Conservation (phyloP, 2,888 invertebrate genomes). For the Synanthedon tipuliformis region DNA sequence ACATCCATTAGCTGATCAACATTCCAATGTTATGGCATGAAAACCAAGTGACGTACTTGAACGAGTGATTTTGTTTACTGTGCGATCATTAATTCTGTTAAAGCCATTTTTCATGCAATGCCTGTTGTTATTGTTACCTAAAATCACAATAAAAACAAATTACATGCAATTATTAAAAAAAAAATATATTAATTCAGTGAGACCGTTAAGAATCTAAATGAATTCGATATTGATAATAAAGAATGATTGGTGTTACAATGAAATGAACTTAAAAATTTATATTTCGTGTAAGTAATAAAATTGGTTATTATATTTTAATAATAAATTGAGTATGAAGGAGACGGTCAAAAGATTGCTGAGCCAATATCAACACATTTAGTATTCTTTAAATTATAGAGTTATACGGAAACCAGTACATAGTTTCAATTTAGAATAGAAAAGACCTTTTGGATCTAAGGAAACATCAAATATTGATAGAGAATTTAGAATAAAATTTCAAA, state of each 20-base stretch:
- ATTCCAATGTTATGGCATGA: background rate
- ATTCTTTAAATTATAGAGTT: background rate
- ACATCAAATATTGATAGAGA: background rate
- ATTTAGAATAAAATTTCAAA: background rate
- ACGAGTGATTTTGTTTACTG: slow-evolving; percentile 40
- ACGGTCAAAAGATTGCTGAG: background rate
- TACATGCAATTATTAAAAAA: slow-evolving; percentile 26
- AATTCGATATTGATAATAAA: background rate
- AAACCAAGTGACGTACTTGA: slow-evolving; percentile 48
- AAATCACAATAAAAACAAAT: slow-evolving; percentile 26
- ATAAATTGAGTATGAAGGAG: too few species aligned
- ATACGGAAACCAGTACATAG: too few species aligned
- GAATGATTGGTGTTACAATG: too few species aligned
- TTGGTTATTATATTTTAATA: too few species aligned
- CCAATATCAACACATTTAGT: background rate
- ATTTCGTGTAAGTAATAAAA: too few species aligned
- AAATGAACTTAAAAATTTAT: too few species aligned
- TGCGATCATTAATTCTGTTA: slow-evolving; percentile 48
- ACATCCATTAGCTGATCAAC: background rate
- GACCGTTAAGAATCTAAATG: background rate
- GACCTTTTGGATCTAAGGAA: background rate
- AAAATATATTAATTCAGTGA: background rate
- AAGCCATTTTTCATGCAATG: slow-evolving; percentile 57
- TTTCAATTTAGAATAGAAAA: too few species aligned
- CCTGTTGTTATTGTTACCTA: slow-evolving; percentile 54